These are phyloP conservation scores for Hirudo medicinalis DNA, from an alignment of 1,140 invertebrate species.

Conservation along the genomic window DNA sequence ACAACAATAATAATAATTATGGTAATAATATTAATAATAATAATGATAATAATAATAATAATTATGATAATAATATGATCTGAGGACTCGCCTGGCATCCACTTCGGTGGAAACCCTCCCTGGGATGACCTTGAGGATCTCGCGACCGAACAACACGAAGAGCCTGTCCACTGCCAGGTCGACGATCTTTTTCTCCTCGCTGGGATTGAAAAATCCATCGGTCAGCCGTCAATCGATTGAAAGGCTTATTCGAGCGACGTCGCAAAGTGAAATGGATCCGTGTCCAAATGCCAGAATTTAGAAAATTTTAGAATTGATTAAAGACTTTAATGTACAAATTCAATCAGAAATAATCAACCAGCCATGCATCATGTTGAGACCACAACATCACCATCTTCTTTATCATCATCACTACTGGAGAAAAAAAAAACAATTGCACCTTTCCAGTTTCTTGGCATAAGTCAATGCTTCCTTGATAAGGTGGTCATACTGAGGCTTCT, in stretches of 20 bases:
- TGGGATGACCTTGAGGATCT: conserved; percentile 94
- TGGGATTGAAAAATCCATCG: neutral
- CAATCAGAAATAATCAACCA: too few relatives aligned
- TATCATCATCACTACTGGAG: too few relatives aligned
- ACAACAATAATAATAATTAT: conserved; percentile 15
- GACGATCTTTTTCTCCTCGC: conserved; percentile 24
- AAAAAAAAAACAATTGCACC: too few relatives aligned
- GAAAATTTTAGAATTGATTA: too few relatives aligned
- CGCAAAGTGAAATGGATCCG: too few relatives aligned
- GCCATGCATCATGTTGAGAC: too few relatives aligned
- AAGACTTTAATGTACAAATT: too few relatives aligned
- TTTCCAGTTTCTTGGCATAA: conserved; percentile 53
- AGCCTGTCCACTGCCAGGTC: conserved; percentile 73
- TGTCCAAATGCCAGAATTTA: too few relatives aligned
- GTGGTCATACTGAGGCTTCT: conserved; percentile 74
- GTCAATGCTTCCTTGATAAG: conserved; percentile 76
- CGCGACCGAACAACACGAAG: conserved; percentile 84
- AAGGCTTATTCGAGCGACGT: too few relatives aligned
- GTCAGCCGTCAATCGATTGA: neutral
- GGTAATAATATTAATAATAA: neutral
- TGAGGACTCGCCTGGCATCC: conserved; percentile 66
- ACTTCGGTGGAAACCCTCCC: conserved; percentile 97
- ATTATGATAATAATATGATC: neutral
- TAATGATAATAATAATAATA: conserved; percentile 12
- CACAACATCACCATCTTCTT: too few relatives aligned